phyloP scores from a whole-genome alignment of 2,797 vertebrate genomes.

The Crax fasciolata region DNA sequence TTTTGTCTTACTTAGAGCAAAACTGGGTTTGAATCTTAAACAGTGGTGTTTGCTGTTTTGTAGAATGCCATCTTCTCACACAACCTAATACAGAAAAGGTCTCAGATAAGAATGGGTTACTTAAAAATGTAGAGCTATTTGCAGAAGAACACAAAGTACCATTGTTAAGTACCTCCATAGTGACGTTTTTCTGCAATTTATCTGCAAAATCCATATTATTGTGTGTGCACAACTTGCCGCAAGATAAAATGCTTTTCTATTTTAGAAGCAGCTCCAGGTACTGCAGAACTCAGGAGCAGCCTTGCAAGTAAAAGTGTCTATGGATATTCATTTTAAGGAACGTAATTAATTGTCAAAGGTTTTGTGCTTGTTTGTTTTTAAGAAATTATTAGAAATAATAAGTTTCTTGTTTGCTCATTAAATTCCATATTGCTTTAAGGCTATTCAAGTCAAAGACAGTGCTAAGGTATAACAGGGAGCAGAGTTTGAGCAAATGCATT shows the following conservation, averaged over 20 bases:
- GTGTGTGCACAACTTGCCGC: background rate
- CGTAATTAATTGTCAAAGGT: background rate
- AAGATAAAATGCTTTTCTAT: background rate
- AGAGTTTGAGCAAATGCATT: background rate
- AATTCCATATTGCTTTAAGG: slow-evolving; percentile 23
- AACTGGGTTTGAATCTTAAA: background rate
- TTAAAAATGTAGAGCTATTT: slow-evolving; percentile 45
- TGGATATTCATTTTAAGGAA: background rate
- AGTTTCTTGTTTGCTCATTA: background rate
- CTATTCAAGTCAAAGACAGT: background rate
- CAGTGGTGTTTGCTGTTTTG: background rate
- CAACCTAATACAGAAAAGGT: background rate
- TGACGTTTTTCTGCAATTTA: slow-evolving; percentile 27
- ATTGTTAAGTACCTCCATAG: background rate
- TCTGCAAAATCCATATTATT: background rate
- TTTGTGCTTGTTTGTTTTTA: slow-evolving; percentile 43
- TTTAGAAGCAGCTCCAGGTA: slow-evolving; percentile 24
- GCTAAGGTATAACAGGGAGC: background rate
- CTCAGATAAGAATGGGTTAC: slow-evolving; percentile 1
- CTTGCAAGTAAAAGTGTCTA: background rate
- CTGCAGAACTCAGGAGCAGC: background rate
- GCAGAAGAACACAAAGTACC: background rate
- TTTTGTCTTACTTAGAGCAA: background rate
- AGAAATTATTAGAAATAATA: slow-evolving; percentile 21
- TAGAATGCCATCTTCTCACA: background rate